Evolutionary conservation across 1,140 invertebrate species (phyloP), one percentile per base, ranked within the genome.

Genomic region (Tetramorium alpestre): DNA sequence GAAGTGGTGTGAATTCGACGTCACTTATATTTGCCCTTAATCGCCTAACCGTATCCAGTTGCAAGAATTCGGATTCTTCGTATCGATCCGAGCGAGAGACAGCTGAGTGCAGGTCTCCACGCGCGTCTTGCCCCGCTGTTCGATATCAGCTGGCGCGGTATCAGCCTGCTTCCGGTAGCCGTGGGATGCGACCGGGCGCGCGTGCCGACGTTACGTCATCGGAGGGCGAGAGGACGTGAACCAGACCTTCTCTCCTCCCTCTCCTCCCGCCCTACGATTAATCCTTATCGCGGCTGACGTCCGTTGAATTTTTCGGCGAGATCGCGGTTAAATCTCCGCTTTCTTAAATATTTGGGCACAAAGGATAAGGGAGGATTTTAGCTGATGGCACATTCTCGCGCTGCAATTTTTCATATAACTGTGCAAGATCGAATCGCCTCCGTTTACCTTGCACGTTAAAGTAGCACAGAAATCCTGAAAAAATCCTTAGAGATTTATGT

Each of bases 101-200:
- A 78, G 60, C 69, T 75, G 80, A 75, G 70, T 81, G 81, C 77
- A 81, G 89, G 89, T 81, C 82, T 86, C 77, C 82, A 82, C 81
- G 75, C 73, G 84, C 54, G 88, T 62, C 87, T 86, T 72, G 86
- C 58, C 70, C 80, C 67, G 64, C 86, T 90, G 82, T 85, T 90
- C 89, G 89, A 90, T 90, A 90, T 90, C 89, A 90, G 89, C 89
- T 90, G 89, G 89, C 80, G 81, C 89, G 44, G 86, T 85, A 82
- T 85, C 81, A 65, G 60, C 75, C 88, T 76, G 56, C 75, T 51
- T 81, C 56, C 81, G 1, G 60, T 64, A 51, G n/a, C 47, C 16
- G 70, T 77, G 70, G 77, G 86, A 84, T 90, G 82, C 25, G 81
- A 41, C 38, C 64, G 18, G 38, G 64, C 18, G 64, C 64, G 33